These are phyloP conservation scores for Chelidonichthys spinosus DNA, from an alignment of 2,797 vertebrate species.

Conservation along the genomic window DNA sequence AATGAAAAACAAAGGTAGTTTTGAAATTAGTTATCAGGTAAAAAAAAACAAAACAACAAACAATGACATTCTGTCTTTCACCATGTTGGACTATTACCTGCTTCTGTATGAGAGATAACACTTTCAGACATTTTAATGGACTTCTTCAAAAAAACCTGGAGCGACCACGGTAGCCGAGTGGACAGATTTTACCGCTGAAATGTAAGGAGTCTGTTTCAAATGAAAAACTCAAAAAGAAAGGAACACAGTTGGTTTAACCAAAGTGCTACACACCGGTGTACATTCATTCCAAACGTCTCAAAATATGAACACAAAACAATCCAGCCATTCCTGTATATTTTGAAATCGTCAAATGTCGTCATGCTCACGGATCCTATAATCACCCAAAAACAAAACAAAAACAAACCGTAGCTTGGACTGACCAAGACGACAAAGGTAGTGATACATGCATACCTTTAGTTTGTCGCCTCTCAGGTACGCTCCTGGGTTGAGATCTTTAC, in stretches of 20 bases:
- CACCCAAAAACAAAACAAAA: slow-evolving; percentile 44
- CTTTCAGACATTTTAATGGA: slow-evolving; percentile 50
- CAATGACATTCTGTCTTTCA: slow-evolving; percentile 47
- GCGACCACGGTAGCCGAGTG: slow-evolving; percentile 18
- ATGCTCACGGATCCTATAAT: slow-evolving; percentile 55
- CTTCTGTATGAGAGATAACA: slow-evolving; percentile 50
- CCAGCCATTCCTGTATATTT: slow-evolving; percentile 51
- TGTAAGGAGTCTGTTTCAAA: slow-evolving; percentile 58
- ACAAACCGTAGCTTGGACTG: slow-evolving; percentile 7
- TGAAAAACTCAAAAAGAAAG: slow-evolving; percentile 22
- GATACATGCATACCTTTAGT: slow-evolving; percentile 60
- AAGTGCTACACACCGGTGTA: slow-evolving; percentile 60
- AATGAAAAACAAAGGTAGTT: slow-evolving; percentile 55
- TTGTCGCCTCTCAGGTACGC: slow-evolving; percentile 34
- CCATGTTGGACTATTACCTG: slow-evolving; percentile 48
- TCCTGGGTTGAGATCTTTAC: slow-evolving; percentile 36
- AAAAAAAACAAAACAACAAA: slow-evolving; percentile 18
- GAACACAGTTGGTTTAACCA: slow-evolving; percentile 49
- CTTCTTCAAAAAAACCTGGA: slow-evolving; percentile 50
- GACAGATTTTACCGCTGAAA: slow-evolving; percentile 67
- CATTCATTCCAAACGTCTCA: slow-evolving; percentile 58
- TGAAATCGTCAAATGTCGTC: slow-evolving; percentile 55
- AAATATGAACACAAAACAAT: slow-evolving; percentile 50
- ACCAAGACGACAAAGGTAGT: slow-evolving; percentile 46
- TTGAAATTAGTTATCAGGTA: slow-evolving; percentile 56